Percentiles rank a stretch among this genome's conserved stretches.
Evolutionary conservation across 2,888 invertebrate species (phyloP).

Genomic region (Cylloceria caligata): DNA sequence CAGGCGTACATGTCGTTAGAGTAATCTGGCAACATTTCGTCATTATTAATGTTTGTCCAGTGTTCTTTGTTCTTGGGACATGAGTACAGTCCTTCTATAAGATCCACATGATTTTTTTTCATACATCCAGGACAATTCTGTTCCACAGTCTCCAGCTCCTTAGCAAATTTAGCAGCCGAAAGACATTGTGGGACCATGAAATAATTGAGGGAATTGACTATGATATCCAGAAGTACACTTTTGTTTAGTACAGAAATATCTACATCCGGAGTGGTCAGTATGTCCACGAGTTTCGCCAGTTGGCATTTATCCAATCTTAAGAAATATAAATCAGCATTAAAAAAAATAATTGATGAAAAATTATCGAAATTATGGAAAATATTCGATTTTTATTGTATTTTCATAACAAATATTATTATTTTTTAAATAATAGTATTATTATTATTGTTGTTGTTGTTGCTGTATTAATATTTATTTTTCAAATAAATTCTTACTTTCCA

Average conservation of each 20-base stretch:
- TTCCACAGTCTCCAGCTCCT: too few relatives aligned
- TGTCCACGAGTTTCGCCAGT: slow-evolving; percentile 76
- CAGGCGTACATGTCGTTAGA: slow-evolving; percentile 26
- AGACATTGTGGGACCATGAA: too few relatives aligned
- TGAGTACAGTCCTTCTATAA: too few relatives aligned
- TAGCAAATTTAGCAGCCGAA: too few relatives aligned
- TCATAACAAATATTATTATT: too few relatives aligned
- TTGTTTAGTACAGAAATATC: slow-evolving; percentile 70
- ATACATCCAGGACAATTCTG: too few relatives aligned
- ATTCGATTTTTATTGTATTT: background rate
- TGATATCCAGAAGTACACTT: slow-evolving; percentile 78
- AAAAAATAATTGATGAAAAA: too few relatives aligned
- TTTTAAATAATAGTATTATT: too few relatives aligned
- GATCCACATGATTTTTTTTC: too few relatives aligned
- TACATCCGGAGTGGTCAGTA: slow-evolving; percentile 68
- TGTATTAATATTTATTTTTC: too few relatives aligned
- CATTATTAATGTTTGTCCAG: slow-evolving; percentile 39
- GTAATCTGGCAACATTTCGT: background rate
- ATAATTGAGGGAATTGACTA: slow-evolving; percentile 78
- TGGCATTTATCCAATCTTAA: slow-evolving; percentile 73
- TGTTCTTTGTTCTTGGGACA: slow-evolving; percentile 71
- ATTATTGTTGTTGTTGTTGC: too few relatives aligned
- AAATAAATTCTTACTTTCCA: slow-evolving; percentile 61
- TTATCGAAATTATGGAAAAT: background rate
- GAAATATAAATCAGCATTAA: slow-evolving; percentile 45